Evolutionary conservation across 2,113 vertebrate species (phyloP).

Genomic region (Tragulus kanchil): DNA sequence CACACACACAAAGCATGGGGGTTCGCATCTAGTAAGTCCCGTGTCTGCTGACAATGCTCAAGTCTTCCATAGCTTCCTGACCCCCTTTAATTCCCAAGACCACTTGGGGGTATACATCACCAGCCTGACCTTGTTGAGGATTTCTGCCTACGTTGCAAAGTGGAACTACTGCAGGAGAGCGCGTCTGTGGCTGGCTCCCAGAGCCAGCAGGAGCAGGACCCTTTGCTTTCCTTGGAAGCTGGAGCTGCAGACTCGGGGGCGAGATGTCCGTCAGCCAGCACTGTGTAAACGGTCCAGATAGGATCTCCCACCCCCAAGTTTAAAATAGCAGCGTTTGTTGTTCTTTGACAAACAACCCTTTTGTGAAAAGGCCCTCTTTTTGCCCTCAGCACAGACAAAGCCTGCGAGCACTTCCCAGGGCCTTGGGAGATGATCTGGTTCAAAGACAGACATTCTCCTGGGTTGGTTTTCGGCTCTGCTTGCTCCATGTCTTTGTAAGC

Average conservation of each 20-base stretch:
- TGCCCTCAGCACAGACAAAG: slow-evolving; percentile 60
- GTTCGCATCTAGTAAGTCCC: not conserved
- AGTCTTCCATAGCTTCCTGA: not conserved
- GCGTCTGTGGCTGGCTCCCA: not conserved
- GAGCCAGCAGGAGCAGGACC: not conserved
- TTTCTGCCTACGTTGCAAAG: slow-evolving; percentile 42
- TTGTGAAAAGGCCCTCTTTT: slow-evolving; percentile 73
- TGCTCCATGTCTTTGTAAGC: not conserved
- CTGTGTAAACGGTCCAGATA: slow-evolving; percentile 77
- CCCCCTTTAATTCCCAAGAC: not conserved
- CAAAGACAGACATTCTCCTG: slow-evolving; percentile 62
- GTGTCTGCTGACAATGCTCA: not conserved
- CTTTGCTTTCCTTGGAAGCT: slow-evolving; percentile 66
- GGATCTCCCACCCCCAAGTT: slow-evolving; percentile 67
- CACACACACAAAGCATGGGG: not conserved
- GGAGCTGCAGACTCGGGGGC: slow-evolving; percentile 20
- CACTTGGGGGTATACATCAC: not conserved
- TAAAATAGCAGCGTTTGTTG: slow-evolving; percentile 79
- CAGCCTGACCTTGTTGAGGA: not conserved
- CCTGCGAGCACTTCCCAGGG: slow-evolving; percentile 55
- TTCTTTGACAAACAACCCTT: slow-evolving; percentile 77
- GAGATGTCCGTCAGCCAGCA: slow-evolving; percentile 72
- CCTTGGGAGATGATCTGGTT: slow-evolving; percentile 63
- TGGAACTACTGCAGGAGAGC: not conserved
- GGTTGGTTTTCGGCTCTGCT: slow-evolving; percentile 22